These are phyloP conservation scores for Myocastor coypus DNA, from an alignment of 2,113 vertebrate species.

Conservation along the genomic window DNA sequence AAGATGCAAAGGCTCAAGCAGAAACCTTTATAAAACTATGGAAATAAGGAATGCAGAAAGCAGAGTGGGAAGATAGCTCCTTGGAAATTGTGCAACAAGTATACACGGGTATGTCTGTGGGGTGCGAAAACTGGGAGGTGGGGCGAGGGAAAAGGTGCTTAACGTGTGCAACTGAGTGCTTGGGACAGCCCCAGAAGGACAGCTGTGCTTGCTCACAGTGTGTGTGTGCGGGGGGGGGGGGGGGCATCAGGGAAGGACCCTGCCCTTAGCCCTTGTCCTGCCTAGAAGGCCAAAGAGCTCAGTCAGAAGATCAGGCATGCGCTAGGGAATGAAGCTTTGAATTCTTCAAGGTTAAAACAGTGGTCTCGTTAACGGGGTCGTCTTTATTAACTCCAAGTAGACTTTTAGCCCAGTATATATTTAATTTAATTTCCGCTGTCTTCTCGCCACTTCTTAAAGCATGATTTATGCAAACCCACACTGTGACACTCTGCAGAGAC, in stretches of 20 bases:
- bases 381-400: slow-evolving; percentile 15
- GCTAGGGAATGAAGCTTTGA: background rate
- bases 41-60: slow-evolving; percentile 8
- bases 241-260: background rate
- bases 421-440: background rate
- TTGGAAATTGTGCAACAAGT: background rate
- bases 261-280: background rate
- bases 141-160: background rate
- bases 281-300: background rate
- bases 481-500: background rate
- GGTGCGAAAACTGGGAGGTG: background rate
- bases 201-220: background rate
- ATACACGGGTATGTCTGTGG: background rate
- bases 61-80: background rate
- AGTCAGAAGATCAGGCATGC: background rate
- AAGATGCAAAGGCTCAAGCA: slow-evolving; percentile 7
- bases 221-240: too few species aligned
- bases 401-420: background rate
- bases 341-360: background rate
- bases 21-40: background rate
- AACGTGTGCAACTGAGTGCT: slow-evolving; percentile 41
- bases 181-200: slow-evolving; percentile 58
- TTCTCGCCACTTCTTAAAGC: background rate
- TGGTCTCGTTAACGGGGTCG: background rate
- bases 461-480: background rate